Percentiles rank a stretch among this genome's conserved stretches.
Evolutionary conservation across 2,797 vertebrate genomes (phyloP).

Genomic region (Artibeus lituratus): DNA sequence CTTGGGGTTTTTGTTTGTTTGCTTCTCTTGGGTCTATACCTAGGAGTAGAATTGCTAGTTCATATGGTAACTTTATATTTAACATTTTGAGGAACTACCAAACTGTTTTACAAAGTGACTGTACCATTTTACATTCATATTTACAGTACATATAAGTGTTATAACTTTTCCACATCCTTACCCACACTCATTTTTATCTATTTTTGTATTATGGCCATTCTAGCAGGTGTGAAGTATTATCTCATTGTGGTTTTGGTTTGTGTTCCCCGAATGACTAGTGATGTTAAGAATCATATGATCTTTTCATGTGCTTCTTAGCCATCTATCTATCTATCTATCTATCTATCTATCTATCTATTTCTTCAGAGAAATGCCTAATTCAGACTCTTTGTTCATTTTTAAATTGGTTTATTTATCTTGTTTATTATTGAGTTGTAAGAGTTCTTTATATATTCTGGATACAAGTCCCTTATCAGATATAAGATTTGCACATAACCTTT

Average conservation of each 20-base stretch:
- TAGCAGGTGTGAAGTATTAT: neutral
- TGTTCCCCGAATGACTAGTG: neutral
- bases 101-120: neutral
- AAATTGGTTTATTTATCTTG: neutral
- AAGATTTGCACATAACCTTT: neutral
- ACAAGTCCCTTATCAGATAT: neutral
- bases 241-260: neutral
- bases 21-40: neutral
- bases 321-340: neutral
- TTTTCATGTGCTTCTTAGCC: neutral
- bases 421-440: neutral
- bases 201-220: neutral
- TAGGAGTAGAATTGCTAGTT: neutral
- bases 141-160: neutral
- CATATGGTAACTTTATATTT: neutral
- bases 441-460: neutral
- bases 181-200: neutral
- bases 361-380: slow-evolving; percentile 6
- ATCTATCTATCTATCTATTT: neutral
- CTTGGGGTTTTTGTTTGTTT: neutral
- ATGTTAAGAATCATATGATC: neutral
- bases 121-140: neutral
- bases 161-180: neutral
- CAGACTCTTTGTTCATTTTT: neutral
- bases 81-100: neutral